Conservation (phyloP, 2,888 invertebrate species). For the Anthrax anthrax region DNA sequence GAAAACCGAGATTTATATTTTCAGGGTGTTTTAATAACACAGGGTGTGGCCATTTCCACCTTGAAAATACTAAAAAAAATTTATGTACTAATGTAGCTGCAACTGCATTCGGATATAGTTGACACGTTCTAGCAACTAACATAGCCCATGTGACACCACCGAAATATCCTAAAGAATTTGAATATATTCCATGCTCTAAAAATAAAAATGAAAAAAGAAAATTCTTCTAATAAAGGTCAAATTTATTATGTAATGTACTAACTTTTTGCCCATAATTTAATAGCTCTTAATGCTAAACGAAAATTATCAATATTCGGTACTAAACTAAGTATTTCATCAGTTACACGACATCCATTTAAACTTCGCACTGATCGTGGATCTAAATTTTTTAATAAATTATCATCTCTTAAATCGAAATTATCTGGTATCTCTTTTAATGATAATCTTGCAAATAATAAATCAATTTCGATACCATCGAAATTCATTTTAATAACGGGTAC, state of each 20-base stretch:
- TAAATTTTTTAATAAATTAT: conserved; percentile 80
- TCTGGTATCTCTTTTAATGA: conserved; percentile 94
- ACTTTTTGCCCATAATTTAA: conserved; percentile 99
- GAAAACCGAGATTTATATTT: conserved; percentile 74
- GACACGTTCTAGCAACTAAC: conserved; percentile 95
- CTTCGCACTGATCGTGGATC: conserved; percentile 94
- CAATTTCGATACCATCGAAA: conserved; percentile 96
- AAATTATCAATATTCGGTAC: conserved; percentile 94
- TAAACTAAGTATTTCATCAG: conserved; percentile 90
- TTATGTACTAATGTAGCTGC: conserved; percentile 92
- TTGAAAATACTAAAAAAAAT: conserved; percentile 95
- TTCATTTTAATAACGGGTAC: conserved; percentile 99
- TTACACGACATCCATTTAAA: conserved; percentile 94
- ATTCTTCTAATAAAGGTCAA: not conserved
- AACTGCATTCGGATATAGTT: conserved; percentile 92
- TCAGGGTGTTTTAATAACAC: conserved; percentile 88
- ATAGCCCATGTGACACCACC: conserved; percentile 99
- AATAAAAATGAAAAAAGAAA: conserved; percentile 16
- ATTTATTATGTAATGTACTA: conserved; percentile 29
- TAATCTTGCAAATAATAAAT: conserved; percentile 91
- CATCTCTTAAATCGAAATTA: conserved; percentile 74
- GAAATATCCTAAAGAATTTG: conserved; percentile 92
- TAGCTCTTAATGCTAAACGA: conserved; percentile 79
- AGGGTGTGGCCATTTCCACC: conserved; percentile 99
- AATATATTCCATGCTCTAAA: conserved; percentile 89